Percentiles rank a stretch among this genome's conserved stretches.
Conservation (phyloP, 2,113 vertebrate genomes). For the Sterna hirundo region DNA sequence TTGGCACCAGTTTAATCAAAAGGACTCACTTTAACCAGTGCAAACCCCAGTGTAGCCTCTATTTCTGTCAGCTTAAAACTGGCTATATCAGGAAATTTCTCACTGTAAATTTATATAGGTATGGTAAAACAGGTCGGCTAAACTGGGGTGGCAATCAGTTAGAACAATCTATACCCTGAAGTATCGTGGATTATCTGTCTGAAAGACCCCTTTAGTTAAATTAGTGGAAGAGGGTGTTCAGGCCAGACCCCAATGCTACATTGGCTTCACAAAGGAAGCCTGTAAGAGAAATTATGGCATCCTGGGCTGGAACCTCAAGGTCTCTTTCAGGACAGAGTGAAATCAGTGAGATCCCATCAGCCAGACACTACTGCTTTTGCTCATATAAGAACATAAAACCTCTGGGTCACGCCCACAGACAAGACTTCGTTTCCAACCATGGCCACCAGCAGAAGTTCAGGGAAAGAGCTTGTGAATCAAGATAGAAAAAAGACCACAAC, state of each 20-base stretch:
- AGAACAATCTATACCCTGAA: background rate
- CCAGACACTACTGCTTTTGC: background rate
- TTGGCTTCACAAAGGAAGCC: background rate
- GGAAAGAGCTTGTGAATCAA: background rate
- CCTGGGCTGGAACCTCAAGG: background rate
- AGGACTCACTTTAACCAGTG: constrained; percentile 48
- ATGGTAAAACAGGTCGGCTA: background rate
- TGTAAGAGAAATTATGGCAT: background rate
- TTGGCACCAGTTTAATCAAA: constrained; percentile 68
- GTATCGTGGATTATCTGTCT: background rate
- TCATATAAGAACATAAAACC: background rate
- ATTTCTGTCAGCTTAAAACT: constrained; percentile 55
- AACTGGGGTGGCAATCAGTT: background rate
- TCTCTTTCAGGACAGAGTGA: background rate
- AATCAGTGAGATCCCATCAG: background rate
- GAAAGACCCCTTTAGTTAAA: background rate
- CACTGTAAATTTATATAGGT: background rate
- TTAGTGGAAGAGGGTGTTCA: background rate
- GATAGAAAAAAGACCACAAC: background rate
- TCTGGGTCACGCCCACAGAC: background rate
- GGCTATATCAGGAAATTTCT: constrained; percentile 23
- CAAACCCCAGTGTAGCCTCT: constrained; percentile 46
- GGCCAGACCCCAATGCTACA: background rate
- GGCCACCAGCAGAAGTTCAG: background rate
- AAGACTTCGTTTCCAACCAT: background rate